Evolutionary conservation across 2,113 vertebrate genomes (phyloP).

Genomic region (Brachirus orientalis): DNA sequence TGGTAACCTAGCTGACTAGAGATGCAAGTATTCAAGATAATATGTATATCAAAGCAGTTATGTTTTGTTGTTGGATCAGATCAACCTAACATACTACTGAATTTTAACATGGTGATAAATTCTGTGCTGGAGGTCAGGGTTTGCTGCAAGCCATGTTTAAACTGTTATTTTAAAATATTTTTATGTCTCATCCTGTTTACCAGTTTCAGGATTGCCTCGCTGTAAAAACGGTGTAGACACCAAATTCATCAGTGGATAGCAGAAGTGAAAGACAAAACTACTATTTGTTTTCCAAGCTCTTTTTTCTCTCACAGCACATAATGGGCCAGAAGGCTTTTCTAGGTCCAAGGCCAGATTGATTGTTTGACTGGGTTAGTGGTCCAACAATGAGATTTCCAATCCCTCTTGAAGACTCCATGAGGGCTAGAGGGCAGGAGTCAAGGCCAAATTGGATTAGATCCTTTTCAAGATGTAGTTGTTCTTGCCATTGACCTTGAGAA

Average conservation of each 20-base stretch:
- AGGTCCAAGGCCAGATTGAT: conserved; percentile 36
- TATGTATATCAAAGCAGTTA: no score
- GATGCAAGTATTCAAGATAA: no score
- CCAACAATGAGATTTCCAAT: conserved; percentile 19
- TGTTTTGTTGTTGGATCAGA: no score
- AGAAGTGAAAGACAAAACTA: not conserved
- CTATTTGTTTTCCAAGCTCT: not conserved
- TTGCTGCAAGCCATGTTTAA: not conserved
- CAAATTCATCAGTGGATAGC: not conserved
- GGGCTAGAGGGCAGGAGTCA: conserved; percentile 29
- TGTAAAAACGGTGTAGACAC: not conserved
- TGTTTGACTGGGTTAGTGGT: conserved; percentile 37
- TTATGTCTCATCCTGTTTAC: not conserved
- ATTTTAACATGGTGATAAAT: no score
- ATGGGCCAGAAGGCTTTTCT: not conserved
- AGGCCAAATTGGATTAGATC: conserved; percentile 59
- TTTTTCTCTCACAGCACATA: not conserved
- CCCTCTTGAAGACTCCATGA: conserved; percentile 10
- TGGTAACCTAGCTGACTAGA: no score
- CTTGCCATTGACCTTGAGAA: conserved; percentile 58
- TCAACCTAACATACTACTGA: no score
- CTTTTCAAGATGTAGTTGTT: conserved; percentile 47
- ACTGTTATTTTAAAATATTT: not conserved
- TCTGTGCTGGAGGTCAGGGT: not conserved
- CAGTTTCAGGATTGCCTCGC: not conserved